A percentile compares a stretch with the other conserved stretches of the same genome.
These are phyloP conservation scores for Merluccius polli DNA, from an alignment of 2,797 vertebrate species.

Conservation along the genomic window DNA sequence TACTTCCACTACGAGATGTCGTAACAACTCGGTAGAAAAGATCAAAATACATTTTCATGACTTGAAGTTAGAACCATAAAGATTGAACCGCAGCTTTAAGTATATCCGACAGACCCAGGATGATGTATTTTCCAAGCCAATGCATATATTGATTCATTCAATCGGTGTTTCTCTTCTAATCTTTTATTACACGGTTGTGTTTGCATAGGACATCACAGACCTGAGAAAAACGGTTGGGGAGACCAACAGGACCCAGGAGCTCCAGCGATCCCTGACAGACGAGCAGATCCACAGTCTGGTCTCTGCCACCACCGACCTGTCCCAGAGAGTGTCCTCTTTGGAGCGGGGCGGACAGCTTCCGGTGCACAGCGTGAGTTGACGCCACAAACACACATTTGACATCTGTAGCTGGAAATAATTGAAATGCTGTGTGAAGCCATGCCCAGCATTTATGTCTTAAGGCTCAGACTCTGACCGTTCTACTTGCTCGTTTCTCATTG, in stretches of 20 bases:
- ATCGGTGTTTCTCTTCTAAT: neutral
- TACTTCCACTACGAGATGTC: neutral
- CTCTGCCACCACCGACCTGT: conserved; percentile 63
- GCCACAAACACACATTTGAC: neutral
- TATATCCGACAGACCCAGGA: neutral
- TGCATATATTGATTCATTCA: neutral
- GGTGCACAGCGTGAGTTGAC: conserved; percentile 46
- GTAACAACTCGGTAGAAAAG: neutral
- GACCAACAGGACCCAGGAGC: conserved; percentile 64
- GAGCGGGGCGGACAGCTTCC: conserved; percentile 47
- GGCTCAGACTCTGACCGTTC: neutral
- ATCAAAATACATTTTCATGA: neutral
- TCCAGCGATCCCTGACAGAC: conserved; percentile 54
- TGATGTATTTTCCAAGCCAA: neutral
- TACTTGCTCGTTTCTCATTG: neutral
- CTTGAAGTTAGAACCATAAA: neutral
- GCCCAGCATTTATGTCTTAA: neutral
- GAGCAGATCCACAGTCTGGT: conserved; percentile 65
- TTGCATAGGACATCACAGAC: conserved; percentile 59
- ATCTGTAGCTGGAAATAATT: neutral
- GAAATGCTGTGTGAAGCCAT: neutral
- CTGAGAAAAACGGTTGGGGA: conserved; percentile 61
- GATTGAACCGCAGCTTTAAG: neutral
- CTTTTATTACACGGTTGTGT: conserved; percentile 5
- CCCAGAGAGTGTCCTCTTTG: conserved; percentile 60